phyloP scores from a whole-genome alignment of 2,797 vertebrate species.

The Capromys pilorides region DNA sequence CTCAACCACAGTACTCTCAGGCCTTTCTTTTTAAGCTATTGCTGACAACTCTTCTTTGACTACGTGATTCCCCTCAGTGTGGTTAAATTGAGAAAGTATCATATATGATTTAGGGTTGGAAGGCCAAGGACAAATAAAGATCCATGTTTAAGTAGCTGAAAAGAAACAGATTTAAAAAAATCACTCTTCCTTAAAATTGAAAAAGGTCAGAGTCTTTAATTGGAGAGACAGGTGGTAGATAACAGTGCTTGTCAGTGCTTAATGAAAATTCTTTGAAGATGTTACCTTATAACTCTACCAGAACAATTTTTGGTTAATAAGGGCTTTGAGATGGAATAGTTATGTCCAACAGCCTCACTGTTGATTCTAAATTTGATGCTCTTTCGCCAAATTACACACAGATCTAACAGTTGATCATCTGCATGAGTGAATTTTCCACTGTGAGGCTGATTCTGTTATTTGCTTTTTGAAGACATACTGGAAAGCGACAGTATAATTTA shows the following conservation, averaged over 20 bases:
- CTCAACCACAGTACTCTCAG: neutral
- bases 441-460: slow-evolving; percentile 62
- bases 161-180: slow-evolving; percentile 72
- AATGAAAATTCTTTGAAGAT: slow-evolving; percentile 74
- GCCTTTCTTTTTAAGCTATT: slow-evolving; percentile 43
- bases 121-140: slow-evolving; percentile 64
- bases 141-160: slow-evolving; percentile 71
- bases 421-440: slow-evolving; percentile 76
- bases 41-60: slow-evolving; percentile 32
- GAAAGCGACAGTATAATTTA: slow-evolving; percentile 66
- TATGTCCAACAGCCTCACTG: slow-evolving; percentile 40
- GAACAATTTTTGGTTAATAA: slow-evolving; percentile 78
- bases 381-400: slow-evolving; percentile 63
- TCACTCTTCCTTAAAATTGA: slow-evolving; percentile 66
- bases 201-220: slow-evolving; percentile 73
- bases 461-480: slow-evolving; percentile 51
- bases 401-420: slow-evolving; percentile 73
- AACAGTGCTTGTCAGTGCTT: slow-evolving; percentile 50
- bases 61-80: slow-evolving; percentile 50
- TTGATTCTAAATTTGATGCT: slow-evolving; percentile 74
- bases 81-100: slow-evolving; percentile 35
- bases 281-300: slow-evolving; percentile 68
- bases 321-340: slow-evolving; percentile 69
- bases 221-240: slow-evolving; percentile 78
- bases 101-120: slow-evolving; percentile 58